These are phyloP conservation scores for Chrysolina oricalcia DNA, from an alignment of 2,888 invertebrate genomes.

Conservation along the genomic window DNA sequence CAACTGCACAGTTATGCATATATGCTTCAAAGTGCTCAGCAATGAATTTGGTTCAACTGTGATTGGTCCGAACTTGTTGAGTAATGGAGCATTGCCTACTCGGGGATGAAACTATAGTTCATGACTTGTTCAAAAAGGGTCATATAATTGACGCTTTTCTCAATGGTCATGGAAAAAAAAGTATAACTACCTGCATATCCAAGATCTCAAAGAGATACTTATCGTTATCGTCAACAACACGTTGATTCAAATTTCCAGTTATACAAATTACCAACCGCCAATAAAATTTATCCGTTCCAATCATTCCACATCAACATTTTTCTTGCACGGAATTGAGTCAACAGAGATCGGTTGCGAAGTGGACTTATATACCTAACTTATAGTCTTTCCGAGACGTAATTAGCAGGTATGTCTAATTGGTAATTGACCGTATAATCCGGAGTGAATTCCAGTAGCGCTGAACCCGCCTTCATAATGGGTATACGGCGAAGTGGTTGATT, in stretches of 20 bases:
- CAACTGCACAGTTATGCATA: no score
- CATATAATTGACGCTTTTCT: no score
- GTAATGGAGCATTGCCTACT: no score
- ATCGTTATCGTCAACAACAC: not conserved
- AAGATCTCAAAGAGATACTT: not conserved
- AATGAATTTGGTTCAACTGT: no score
- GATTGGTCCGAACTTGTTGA: no score
- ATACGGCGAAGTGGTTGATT: slow-evolving; percentile 19
- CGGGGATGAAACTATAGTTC: no score
- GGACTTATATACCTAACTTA: slow-evolving; percentile 23
- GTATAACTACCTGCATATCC: no score
- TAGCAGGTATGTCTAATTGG: slow-evolving; percentile 66
- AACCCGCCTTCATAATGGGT: slow-evolving; percentile 55
- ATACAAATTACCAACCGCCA: not conserved
- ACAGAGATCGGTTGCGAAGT: slow-evolving; percentile 17
- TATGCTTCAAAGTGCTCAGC: no score
- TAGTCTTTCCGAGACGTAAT: slow-evolving; percentile 51
- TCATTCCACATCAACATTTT: slow-evolving; percentile 7
- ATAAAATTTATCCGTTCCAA: not conserved
- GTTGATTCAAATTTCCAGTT: not conserved
- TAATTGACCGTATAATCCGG: slow-evolving; percentile 65
- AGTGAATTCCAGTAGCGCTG: slow-evolving; percentile 62
- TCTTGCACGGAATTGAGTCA: not conserved
- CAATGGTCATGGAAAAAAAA: no score
- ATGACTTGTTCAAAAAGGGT: no score